A percentile compares a stretch with the other conserved stretches of the same genome.
phyloP scores from a whole-genome alignment of 2,888 invertebrate genomes.

The Cyclophora albipunctata region DNA sequence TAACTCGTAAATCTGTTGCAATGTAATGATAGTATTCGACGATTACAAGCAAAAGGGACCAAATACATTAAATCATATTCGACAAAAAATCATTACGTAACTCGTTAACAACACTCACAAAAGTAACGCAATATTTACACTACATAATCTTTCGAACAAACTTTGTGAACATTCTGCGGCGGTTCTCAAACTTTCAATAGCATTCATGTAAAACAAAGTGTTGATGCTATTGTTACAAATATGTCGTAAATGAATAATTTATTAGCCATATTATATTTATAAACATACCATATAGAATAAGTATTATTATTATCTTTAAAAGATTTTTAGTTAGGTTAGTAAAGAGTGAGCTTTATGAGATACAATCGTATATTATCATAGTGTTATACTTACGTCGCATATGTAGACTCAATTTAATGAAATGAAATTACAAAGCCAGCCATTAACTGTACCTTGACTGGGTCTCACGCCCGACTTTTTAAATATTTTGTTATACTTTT shows the following conservation, averaged over 20 bases:
- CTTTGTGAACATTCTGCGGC: constrained; percentile 54
- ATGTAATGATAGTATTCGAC: constrained; percentile 43
- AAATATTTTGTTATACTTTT: constrained; percentile 58
- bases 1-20: constrained; percentile 52
- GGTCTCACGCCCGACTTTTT: constrained; percentile 40
- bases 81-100: constrained; percentile 38
- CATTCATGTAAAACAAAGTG: constrained; percentile 27
- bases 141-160: constrained; percentile 35
- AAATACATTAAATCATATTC: constrained; percentile 49
- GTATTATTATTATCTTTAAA: constrained; percentile 69
- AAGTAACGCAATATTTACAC: constrained; percentile 43
- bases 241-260: constrained; percentile 63
- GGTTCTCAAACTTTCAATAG: constrained; percentile 48
- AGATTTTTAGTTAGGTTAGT: constrained; percentile 68
- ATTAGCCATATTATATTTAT: constrained; percentile 74
- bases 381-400: constrained; percentile 43
- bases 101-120: constrained; percentile 61
- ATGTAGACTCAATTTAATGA: constrained; percentile 48
- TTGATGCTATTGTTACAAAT: constrained; percentile 45
- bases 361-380: constrained; percentile 53
- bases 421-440: constrained; percentile 57
- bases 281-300: constrained; percentile 75
- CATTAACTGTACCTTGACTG: constrained; percentile 60
- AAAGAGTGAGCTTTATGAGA: constrained; percentile 71
- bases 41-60: constrained; percentile 75